These are phyloP conservation scores for Asteroscopus sphinx DNA, from an alignment of 2,888 invertebrate genomes.

Conservation along the genomic window DNA sequence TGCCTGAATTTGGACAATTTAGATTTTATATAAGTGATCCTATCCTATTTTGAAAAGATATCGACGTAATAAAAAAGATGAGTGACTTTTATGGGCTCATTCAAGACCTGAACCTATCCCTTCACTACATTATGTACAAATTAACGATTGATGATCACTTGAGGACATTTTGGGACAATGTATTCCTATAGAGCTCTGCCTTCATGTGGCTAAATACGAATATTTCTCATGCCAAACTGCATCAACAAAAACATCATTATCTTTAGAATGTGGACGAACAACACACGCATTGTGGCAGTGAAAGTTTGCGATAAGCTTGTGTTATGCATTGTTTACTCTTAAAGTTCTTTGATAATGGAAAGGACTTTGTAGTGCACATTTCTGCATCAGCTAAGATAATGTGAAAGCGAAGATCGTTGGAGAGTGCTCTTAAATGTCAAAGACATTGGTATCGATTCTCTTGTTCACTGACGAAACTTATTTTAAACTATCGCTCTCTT, in stretches of 20 bases:
- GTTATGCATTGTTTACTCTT: constrained; percentile 26
- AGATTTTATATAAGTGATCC: too few species aligned
- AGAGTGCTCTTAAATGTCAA: not conserved
- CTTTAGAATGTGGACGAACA: constrained; percentile 40
- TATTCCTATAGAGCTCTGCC: not conserved
- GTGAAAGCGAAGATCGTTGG: not conserved
- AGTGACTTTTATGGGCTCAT: too few species aligned
- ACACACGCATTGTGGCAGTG: constrained; percentile 22
- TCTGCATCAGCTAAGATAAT: constrained; percentile 6
- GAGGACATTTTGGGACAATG: too few species aligned
- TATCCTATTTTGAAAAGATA: too few species aligned
- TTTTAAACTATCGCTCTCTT: too few species aligned
- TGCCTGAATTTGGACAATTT: too few species aligned
- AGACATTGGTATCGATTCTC: not conserved
- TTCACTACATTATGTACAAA: too few species aligned
- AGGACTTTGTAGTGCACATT: constrained; percentile 6
- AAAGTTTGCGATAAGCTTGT: constrained; percentile 50
- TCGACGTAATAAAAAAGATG: too few species aligned
- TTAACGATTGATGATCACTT: too few species aligned
- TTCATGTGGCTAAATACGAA: constrained; percentile 3
- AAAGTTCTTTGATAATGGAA: constrained; percentile 15
- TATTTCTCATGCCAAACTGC: constrained; percentile 3
- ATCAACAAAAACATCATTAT: constrained; percentile 27
- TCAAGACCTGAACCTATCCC: too few species aligned
- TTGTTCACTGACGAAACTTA: too few species aligned